phyloP scores from a whole-genome alignment of 2,113 vertebrate genomes.

The Pogona vitticeps region DNA sequence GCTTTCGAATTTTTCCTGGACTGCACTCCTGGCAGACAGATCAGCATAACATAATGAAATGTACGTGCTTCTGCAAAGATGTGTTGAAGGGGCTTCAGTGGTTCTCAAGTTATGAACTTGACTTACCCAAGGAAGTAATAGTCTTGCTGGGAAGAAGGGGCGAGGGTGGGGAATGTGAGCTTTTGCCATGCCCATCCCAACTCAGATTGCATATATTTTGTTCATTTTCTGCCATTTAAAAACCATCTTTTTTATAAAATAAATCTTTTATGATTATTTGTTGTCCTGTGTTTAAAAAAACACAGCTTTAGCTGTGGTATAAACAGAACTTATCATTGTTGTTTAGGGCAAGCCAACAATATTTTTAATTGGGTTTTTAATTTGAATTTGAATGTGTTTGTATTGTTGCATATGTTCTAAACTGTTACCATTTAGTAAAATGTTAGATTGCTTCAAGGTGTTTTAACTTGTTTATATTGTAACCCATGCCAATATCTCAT shows the following conservation, averaged over 20 bases:
- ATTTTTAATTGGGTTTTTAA: neutral
- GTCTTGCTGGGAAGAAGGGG: neutral
- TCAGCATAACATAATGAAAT: constrained; percentile 32
- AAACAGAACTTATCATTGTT: neutral
- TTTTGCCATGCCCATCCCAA: neutral
- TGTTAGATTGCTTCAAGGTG: too few species aligned
- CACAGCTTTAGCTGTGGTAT: neutral
- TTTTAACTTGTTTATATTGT: too few species aligned
- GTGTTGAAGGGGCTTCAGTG: constrained; percentile 41
- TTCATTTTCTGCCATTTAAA: neutral
- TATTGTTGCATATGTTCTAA: too few species aligned
- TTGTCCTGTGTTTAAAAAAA: neutral
- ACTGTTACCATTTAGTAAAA: too few species aligned
- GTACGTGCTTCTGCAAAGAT: constrained; percentile 49
- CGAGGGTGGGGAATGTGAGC: neutral
- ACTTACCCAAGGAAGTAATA: neutral
- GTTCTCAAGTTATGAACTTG: constrained; percentile 15
- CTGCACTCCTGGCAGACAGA: constrained; percentile 37
- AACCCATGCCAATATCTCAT: too few species aligned
- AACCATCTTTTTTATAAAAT: neutral
- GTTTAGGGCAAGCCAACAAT: neutral
- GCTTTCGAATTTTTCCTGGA: constrained; percentile 67
- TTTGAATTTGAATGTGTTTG: too few species aligned
- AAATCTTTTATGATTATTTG: neutral
- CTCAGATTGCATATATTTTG: neutral